These are phyloP conservation scores for Hetaerina americana DNA, from an alignment of 1,140 invertebrate species.

Conservation along the genomic window DNA sequence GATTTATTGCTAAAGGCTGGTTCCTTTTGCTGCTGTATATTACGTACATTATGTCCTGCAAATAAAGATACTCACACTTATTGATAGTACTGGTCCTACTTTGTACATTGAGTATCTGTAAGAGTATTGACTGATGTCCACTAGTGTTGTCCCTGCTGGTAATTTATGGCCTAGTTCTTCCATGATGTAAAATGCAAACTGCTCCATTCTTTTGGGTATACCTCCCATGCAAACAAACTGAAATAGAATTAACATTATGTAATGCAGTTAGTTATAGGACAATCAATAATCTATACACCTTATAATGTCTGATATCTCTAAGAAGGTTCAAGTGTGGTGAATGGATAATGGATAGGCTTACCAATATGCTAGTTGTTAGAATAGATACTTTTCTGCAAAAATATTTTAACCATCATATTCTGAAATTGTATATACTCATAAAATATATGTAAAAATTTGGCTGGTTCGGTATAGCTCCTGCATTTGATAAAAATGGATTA, in stretches of 20 bases:
- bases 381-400: too few relatives aligned
- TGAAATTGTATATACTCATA: too few relatives aligned
- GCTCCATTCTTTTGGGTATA: constrained; percentile 85
- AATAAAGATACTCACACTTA: constrained; percentile 71
- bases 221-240: constrained; percentile 98
- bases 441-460: too few relatives aligned
- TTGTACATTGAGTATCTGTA: constrained; percentile 96
- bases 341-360: too few relatives aligned
- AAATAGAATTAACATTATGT: constrained; percentile 20
- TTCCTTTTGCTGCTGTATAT: too few relatives aligned
- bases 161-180: constrained; percentile 79
- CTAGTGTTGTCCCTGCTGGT: constrained; percentile 70
- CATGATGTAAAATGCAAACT: constrained; percentile 86
- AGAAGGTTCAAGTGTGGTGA: neutral
- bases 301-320: neutral
- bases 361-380: too few relatives aligned
- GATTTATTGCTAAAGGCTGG: too few relatives aligned
- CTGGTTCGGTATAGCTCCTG: too few relatives aligned
- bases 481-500: too few relatives aligned
- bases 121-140: constrained; percentile 82
- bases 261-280: neutral
- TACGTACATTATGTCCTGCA: too few relatives aligned
- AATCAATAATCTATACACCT: neutral
- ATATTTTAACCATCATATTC: too few relatives aligned
- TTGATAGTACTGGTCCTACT: constrained; percentile 82